Evolutionary conservation across 2,797 vertebrate species (phyloP), one percentile per base, ranked within the genome.

Genomic region (Buphagus erythrorhynchus): DNA sequence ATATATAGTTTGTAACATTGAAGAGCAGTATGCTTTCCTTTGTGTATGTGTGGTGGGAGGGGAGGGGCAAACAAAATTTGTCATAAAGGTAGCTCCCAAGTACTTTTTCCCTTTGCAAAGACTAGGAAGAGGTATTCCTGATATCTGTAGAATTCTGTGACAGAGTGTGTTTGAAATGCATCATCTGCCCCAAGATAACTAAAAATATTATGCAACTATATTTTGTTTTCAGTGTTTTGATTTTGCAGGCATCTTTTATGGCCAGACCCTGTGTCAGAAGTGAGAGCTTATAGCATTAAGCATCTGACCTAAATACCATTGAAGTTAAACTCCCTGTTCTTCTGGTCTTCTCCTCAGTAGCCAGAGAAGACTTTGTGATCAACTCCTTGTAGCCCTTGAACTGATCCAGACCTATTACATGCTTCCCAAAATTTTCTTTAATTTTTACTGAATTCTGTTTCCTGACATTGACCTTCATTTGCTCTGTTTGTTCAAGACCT

Each of bases 391-490:
- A 43, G 57, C 26, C 7, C 7, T 77, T 91, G 63, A 82, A 86
- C 36, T 48, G 36, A 45, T 48, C 26, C 26, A 74, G 49, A 57
- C 58, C 35, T 73, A 29, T 43, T 69, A 33, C 2, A 24, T 65
- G 10, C 15, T 65, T 71, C 45, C 51, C 36, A 79, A 71, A 57
- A 61, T 91, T 79, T 91, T 82, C 45, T 55, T 79, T 74, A 36
- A 31, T 94, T 96, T 86, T 86, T n/a, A 62, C 28, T n/a, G 24
- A 73, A 74, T 81, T 87, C 10, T 71, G 4, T 82, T 93, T 93
- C 25, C n/a, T 88, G 38, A 67, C 49, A 55, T 6, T 93, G 80
- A 94, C 89, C 62, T 96, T 96, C 83, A 81, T 89, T 96, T 96
- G 73, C 51, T 84, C 74, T 86, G 82, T 93, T 92, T 95, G 49